Evolutionary conservation across 2,113 vertebrate species (phyloP).

Genomic region (Coptodon rendalli): DNA sequence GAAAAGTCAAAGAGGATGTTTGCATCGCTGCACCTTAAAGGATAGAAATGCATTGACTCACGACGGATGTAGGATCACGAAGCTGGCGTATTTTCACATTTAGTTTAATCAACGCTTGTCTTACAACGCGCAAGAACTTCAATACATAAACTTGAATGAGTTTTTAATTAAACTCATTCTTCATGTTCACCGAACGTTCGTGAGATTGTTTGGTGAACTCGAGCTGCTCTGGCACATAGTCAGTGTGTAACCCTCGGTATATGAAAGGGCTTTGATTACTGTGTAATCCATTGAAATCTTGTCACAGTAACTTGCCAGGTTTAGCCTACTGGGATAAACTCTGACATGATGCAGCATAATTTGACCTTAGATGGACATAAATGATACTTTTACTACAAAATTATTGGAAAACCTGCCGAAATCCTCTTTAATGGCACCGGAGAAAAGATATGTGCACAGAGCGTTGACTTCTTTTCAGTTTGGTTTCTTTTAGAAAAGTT

Average conservation of each 20-base stretch:
- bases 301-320: background rate
- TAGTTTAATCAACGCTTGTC: background rate
- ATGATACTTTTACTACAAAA: background rate
- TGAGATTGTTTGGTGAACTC: background rate
- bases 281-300: background rate
- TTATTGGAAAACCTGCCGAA: background rate
- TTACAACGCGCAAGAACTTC: background rate
- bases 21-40: background rate
- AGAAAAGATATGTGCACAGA: background rate
- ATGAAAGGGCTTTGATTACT: background rate
- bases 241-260: background rate
- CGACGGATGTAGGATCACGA: fast-evolving
- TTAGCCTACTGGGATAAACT: background rate
- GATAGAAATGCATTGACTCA: background rate
- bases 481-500: fast-evolving
- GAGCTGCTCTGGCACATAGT: fast-evolving
- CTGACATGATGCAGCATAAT: background rate
- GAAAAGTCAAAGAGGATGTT: background rate
- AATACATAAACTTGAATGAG: background rate
- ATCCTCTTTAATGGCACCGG: fast-evolving
- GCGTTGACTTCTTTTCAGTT: background rate
- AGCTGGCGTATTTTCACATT: background rate
- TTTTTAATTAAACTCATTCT: fast-evolving
- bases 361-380: background rate
- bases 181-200: fast-evolving